phyloP scores from a whole-genome alignment of 2,113 vertebrate genomes.

The Pteronura brasiliensis region DNA sequence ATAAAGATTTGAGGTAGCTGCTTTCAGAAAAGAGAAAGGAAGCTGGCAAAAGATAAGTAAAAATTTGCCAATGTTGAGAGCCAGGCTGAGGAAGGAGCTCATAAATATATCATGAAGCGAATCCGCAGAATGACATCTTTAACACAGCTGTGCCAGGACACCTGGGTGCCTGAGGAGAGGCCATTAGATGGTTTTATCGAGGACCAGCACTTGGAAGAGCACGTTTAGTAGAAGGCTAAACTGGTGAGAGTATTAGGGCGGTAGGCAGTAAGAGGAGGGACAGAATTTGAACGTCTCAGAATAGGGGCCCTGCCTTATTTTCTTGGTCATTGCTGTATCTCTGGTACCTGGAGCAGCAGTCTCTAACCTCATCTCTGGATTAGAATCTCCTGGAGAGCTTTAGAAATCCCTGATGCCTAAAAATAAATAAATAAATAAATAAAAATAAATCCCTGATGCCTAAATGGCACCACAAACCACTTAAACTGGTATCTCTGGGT shows the following conservation, averaged over 20 bases:
- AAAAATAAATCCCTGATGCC: background rate
- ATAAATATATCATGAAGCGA: constrained; percentile 2
- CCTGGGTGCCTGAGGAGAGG: background rate
- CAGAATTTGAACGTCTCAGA: background rate
- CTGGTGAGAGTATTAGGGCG: background rate
- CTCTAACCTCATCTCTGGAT: background rate
- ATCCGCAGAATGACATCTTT: background rate
- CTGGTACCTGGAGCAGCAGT: background rate
- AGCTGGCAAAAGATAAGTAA: background rate
- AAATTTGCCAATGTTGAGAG: background rate
- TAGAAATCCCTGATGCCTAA: background rate
- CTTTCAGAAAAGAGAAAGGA: constrained; percentile 18
- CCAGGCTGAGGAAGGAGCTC: background rate
- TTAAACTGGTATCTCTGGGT: background rate
- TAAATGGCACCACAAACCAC: background rate
- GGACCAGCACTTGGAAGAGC: background rate
- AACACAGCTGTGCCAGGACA: background rate
- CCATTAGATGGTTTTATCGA: background rate
- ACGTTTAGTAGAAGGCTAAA: background rate
- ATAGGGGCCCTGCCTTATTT: background rate
- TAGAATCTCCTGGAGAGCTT: background rate
- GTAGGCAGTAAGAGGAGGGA: background rate
- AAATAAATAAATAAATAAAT: no score
- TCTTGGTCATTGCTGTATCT: background rate
- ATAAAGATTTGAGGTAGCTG: background rate